Evolutionary conservation across 2,113 vertebrate genomes (phyloP).

Genomic region (Coregonus clupeaformis): DNA sequence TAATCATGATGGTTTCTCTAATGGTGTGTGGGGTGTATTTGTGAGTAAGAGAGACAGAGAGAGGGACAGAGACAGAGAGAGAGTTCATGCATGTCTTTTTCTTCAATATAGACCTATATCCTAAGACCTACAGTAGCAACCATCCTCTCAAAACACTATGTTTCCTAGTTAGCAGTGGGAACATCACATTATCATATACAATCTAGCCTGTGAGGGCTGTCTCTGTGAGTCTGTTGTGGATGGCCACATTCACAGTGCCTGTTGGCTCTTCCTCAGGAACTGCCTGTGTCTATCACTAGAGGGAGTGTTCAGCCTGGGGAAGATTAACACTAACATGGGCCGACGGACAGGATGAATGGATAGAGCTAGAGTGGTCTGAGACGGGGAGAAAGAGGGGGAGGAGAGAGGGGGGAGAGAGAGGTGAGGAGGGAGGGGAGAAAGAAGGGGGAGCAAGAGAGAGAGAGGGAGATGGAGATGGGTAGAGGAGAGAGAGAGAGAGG

Average conservation of each 20-base stretch:
- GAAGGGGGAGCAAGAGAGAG: neutral
- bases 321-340: conserved; percentile 32
- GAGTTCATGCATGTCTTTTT: neutral
- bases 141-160: neutral
- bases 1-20: conserved; percentile 34
- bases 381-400: conserved; percentile 12
- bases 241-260: neutral
- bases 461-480: neutral
- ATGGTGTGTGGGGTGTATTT: neutral
- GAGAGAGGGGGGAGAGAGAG: neutral
- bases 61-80: neutral
- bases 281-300: conserved; percentile 72
- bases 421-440: neutral
- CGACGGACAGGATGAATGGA: neutral
- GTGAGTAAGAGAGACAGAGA: neutral
- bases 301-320: conserved; percentile 66
- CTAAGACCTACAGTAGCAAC: neutral
- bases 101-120: neutral
- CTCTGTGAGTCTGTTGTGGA: neutral
- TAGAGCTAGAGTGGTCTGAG: neutral
- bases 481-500: neutral
- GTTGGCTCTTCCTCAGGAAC: conserved; percentile 30
- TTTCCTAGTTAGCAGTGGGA: neutral
- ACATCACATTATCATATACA: neutral
- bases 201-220: neutral